Conservation (phyloP, 2,888 invertebrate species). For the Rhyacophila evoluta region DNA sequence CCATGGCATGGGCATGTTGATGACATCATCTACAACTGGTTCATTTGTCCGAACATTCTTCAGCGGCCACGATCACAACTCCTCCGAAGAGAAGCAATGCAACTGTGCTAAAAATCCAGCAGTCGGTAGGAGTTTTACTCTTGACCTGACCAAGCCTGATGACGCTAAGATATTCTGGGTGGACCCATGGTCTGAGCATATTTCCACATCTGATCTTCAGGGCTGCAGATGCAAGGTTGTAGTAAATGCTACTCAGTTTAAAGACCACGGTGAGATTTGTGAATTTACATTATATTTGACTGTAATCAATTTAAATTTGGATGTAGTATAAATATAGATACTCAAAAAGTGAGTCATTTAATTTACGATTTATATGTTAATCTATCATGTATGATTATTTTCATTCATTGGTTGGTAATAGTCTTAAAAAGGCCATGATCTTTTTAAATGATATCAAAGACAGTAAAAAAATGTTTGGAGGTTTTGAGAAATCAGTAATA, state of each 20-base stretch:
- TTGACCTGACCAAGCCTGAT: conserved; percentile 75
- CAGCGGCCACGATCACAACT: conserved; percentile 58
- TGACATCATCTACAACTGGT: conserved; percentile 74
- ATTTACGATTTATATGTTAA: no score
- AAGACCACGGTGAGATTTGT: conserved; percentile 57
- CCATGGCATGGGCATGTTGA: conserved; percentile 72
- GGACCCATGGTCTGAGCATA: conserved; percentile 71
- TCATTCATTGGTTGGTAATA: no score
- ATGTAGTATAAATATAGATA: no score
- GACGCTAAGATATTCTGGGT: conserved; percentile 74
- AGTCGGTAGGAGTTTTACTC: conserved; percentile 74
- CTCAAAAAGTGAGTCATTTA: no score
- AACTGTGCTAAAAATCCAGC: conserved; percentile 76
- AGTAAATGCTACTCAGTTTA: conserved; percentile 67
- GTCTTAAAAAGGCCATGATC: no score
- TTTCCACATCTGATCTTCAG: conserved; percentile 74
- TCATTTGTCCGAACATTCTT: conserved; percentile 71
- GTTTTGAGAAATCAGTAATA: no score
- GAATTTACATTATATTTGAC: no score
- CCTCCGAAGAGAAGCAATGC: conserved; percentile 62
- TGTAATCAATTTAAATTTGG: no score
- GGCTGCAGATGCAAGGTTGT: conserved; percentile 77
- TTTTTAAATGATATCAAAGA: no score
- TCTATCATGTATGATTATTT: no score
- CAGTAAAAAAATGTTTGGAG: no score